Conservation (phyloP, 23 tunicate genomes). For the Halocynthia roretzi region DNA sequence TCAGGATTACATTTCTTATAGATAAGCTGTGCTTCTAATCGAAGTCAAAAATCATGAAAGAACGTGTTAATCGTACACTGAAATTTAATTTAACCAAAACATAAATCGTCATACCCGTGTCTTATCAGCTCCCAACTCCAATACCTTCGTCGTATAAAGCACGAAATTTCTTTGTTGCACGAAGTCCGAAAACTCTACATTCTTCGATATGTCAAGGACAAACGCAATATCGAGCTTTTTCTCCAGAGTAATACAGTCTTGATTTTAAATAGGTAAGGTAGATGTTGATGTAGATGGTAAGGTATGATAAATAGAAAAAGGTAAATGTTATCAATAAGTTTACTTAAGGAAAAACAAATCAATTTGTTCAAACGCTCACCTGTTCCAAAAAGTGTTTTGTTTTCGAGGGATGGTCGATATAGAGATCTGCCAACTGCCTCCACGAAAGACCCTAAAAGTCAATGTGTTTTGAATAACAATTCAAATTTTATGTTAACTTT, state of each 20-base stretch:
- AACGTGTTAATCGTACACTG: no score
- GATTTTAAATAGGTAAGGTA: not conserved
- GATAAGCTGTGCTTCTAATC: no score
- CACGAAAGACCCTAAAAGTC: not conserved
- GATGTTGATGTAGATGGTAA: no score
- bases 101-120: not conserved
- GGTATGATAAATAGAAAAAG: no score
- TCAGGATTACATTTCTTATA: no score
- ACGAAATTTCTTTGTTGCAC: not conserved
- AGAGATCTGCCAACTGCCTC: not conserved
- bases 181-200: not conserved
- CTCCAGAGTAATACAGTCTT: not conserved
- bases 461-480: no score
- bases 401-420: constrained; percentile 5
- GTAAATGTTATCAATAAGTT: no score
- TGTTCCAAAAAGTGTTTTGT: not conserved
- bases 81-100: not conserved
- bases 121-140: not conserved
- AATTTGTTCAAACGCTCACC: not conserved
- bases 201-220: not conserved
- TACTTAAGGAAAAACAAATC: no score
- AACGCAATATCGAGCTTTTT: not conserved
- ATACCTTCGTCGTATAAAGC: not conserved
- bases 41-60: no score
- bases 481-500: no score